Percentiles rank a stretch among this genome's conserved stretches.
Evolutionary conservation across 92 coral and sea anemone genomes (phyloP).

Genomic region (Palythoa grandis): DNA sequence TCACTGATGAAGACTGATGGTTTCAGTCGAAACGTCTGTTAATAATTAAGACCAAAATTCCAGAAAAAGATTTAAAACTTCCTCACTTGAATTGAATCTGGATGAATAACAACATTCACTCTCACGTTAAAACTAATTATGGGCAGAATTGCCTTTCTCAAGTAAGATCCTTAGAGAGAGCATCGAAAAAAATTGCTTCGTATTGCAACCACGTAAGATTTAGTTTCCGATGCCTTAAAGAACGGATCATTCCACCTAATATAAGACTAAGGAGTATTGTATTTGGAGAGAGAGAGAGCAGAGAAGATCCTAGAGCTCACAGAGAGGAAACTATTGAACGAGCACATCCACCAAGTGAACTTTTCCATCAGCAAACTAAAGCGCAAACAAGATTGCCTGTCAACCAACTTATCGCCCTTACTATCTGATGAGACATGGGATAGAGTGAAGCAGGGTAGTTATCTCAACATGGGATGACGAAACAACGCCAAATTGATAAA

Average conservation of each 20-base stretch:
- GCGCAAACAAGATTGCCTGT: constrained; percentile 38
- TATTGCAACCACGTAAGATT: constrained; percentile 37
- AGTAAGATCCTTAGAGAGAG: constrained; percentile 3
- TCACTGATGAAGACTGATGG: too few species aligned
- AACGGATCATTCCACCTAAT: background rate
- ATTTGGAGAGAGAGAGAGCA: constrained; percentile 16
- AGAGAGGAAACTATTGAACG: constrained; percentile 49
- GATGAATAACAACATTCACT: too few species aligned
- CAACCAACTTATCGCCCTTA: constrained; percentile 31
- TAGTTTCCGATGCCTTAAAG: constrained; percentile 40
- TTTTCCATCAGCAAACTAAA: constrained; percentile 35
- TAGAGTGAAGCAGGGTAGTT: constrained; percentile 7
- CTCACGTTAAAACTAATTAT: too few species aligned
- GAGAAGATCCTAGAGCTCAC: constrained; percentile 42
- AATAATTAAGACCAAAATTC: too few species aligned
- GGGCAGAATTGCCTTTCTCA: too few species aligned
- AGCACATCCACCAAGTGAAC: constrained; percentile 48
- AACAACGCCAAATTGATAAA: too few species aligned
- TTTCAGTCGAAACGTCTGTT: too few species aligned
- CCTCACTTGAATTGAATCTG: too few species aligned
- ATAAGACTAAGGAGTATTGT: too few species aligned
- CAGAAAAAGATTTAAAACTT: too few species aligned
- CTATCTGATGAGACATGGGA: background rate
- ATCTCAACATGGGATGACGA: too few species aligned
- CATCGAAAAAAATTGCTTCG: constrained; percentile 24